A percentile compares a stretch with the other conserved stretches of the same genome.
phyloP scores from a whole-genome alignment of 2,888 invertebrate genomes.

The Eubasilissa splendida region DNA sequence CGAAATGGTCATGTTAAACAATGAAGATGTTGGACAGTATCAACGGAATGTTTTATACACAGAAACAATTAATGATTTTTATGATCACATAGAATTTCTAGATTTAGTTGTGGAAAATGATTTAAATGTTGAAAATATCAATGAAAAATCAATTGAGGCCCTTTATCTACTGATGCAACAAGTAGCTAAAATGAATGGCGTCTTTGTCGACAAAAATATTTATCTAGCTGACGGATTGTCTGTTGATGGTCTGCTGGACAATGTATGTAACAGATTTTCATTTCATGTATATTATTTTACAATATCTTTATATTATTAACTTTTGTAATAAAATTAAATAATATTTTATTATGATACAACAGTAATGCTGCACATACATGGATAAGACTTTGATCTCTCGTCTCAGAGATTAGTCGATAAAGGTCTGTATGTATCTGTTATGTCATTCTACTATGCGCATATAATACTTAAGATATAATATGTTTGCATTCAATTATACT shows the following conservation, averaged over 20 bases:
- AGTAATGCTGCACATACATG: too few species aligned
- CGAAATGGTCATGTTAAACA: slow-evolving; percentile 61
- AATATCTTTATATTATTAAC: too few species aligned
- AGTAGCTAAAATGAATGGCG: slow-evolving; percentile 58
- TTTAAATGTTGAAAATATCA: slow-evolving; percentile 60
- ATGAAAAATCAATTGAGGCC: slow-evolving; percentile 60
- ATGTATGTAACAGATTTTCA: slow-evolving; percentile 58
- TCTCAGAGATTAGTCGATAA: too few species aligned
- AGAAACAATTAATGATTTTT: slow-evolving; percentile 60
- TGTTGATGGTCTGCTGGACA: slow-evolving; percentile 61
- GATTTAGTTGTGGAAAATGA: slow-evolving; percentile 61
- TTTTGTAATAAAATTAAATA: too few species aligned
- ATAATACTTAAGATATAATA: too few species aligned
- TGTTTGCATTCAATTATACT: too few species aligned
- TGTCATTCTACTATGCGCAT: too few species aligned
- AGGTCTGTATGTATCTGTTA: too few species aligned
- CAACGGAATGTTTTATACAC: slow-evolving; percentile 60
- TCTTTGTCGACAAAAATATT: slow-evolving; percentile 62
- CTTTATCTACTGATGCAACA: slow-evolving; percentile 60
- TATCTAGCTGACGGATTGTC: slow-evolving; percentile 60
- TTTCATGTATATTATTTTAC: not conserved
- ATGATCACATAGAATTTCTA: slow-evolving; percentile 61
- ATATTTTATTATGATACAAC: too few species aligned
- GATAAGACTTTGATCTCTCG: too few species aligned
- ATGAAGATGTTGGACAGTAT: slow-evolving; percentile 59